A percentile compares a stretch with the other conserved stretches of the same genome.
phyloP scores from a whole-genome alignment of 2,797 vertebrate species.

The Platyrinchus mystaceus region DNA sequence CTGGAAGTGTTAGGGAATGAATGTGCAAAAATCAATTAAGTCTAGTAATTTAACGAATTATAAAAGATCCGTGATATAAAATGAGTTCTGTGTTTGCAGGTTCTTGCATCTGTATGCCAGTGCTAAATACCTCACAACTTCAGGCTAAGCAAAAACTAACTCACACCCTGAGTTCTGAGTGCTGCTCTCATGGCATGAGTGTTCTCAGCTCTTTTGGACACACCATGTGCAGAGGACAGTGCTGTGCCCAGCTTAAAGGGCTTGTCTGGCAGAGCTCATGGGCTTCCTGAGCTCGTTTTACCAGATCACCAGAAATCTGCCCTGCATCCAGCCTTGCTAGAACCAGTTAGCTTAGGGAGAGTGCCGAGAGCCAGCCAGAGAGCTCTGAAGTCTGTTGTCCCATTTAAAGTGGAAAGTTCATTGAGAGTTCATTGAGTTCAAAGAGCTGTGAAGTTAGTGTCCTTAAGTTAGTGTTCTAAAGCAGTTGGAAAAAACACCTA shows the following conservation, averaged over 20 bases:
- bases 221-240: not conserved
- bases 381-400: not conserved
- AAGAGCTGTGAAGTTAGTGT: not conserved
- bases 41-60: not conserved
- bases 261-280: not conserved
- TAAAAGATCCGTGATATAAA: not conserved
- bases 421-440: not conserved
- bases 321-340: not conserved
- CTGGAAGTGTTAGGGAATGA: not conserved
- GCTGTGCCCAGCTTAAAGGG: not conserved
- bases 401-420: not conserved
- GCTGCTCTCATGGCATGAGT: not conserved
- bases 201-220: not conserved
- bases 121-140: not conserved
- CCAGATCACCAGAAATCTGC: not conserved
- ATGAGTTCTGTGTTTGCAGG: not conserved
- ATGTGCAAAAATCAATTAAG: not conserved
- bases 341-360: not conserved
- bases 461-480: not conserved
- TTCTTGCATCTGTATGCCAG: not conserved
- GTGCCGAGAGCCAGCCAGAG: not conserved
- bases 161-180: fast-evolving
- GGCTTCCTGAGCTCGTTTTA: not conserved
- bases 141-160: not conserved
- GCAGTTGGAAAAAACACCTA: not conserved